Evolutionary conservation across 1,140 invertebrate species (phyloP), one percentile per base, ranked within the genome.

Genomic region (Limonius californicus): DNA sequence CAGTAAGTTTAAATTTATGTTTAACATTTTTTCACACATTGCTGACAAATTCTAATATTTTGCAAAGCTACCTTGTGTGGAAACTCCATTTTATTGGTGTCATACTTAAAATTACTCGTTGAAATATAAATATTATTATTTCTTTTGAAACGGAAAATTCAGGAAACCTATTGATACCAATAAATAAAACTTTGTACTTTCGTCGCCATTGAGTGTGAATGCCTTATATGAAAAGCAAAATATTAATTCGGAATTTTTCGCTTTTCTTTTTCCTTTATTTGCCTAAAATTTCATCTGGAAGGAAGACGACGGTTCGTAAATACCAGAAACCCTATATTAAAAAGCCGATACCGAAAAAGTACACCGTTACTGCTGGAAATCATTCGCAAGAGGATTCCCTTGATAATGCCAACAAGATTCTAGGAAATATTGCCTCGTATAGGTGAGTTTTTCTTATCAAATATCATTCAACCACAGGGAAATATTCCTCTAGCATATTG

Each of bases 241-340:
- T 71, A 71, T 70, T 71, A 71, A 73, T 71, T 35, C 68, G 68
- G 65, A 54, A 69, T 70, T 71, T 63, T 61, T 66, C 63, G 43
- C 62, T 63, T 69, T 70, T 69, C 54, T 61, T 57, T 66, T 39
- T 12, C 67, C 65, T 59, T 60, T 65, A n/a, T 62, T 65, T 65
- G 9, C 11, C 15, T 35, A 53, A 61, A 57, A 57, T 57, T 57
- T 76, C 74, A 77, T 75, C 70, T 78, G 84, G 88, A 86, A 90
- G 90, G 82, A 92, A 91, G 84, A 92, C 89, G 72, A 90, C 90
- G 61, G 83, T 91, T 76, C 88, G 89, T 71, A 92, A 92, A 76
- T 91, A 90, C 77, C 90, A 94, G 76, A 86, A 88, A 62, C 89
- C 90, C 30, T 93, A 92, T 80, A 83, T 85, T 70, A 93, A 92